phyloP scores from a whole-genome alignment of 2,888 invertebrate genomes.

The Bugula neritina region DNA sequence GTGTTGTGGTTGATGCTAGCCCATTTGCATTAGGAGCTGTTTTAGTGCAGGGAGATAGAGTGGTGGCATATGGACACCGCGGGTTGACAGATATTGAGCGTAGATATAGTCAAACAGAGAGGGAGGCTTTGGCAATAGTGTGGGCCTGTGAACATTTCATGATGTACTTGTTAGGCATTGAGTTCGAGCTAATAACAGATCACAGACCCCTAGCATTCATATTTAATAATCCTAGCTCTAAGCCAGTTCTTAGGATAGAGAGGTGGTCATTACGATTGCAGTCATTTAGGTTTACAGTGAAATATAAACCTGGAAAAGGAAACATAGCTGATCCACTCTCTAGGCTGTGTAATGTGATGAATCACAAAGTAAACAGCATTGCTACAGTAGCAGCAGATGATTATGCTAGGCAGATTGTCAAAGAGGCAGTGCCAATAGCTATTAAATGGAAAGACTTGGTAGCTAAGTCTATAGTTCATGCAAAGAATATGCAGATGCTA shows the following conservation, averaged over 20 bases:
- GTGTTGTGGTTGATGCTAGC: not conserved
- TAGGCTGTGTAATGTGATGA: not conserved
- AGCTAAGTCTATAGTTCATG: too few relatives aligned
- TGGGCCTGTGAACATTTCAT: constrained; percentile 40
- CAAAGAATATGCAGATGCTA: too few relatives aligned
- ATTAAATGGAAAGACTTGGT: too few relatives aligned
- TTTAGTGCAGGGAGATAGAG: not conserved
- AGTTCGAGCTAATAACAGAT: constrained; percentile 36
- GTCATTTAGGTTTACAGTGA: constrained; percentile 33
- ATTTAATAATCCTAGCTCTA: constrained; percentile 34
- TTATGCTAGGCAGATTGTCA: too few relatives aligned
- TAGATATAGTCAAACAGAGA: constrained; percentile 37
- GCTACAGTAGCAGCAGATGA: too few relatives aligned
- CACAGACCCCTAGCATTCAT: constrained; percentile 38
- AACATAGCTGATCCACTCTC: constrained; percentile 30
- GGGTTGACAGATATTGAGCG: constrained; percentile 29
- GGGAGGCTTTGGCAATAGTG: constrained; percentile 31
- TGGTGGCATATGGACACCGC: constrained; percentile 11
- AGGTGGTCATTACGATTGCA: constrained; percentile 35
- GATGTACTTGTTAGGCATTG: constrained; percentile 36
- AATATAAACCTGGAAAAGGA: constrained; percentile 33
- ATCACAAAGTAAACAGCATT: too few relatives aligned
- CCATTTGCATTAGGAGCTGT: not conserved
- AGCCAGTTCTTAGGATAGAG: constrained; percentile 36
- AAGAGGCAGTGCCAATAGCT: too few relatives aligned